phyloP scores from a whole-genome alignment of 2,797 vertebrate species.

The Sciaenops ocellatus region DNA sequence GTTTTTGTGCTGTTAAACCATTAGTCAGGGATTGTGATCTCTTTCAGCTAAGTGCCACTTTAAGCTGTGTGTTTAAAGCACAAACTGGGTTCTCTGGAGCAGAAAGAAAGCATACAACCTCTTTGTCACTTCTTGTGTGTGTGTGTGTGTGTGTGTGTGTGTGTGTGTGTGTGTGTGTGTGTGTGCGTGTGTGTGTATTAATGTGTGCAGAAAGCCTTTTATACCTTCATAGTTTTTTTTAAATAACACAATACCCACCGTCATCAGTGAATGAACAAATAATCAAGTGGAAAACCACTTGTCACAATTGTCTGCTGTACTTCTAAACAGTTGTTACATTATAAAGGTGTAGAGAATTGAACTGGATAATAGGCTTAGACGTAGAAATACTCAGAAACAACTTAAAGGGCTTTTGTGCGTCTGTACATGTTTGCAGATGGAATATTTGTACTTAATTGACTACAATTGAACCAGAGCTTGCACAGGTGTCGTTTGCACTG shows the following conservation, averaged over 20 bases:
- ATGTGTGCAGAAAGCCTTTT: slow-evolving; percentile 9
- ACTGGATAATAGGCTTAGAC: slow-evolving; percentile 12
- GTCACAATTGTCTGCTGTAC: slow-evolving; percentile 34
- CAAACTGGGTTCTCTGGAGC: slow-evolving; percentile 50
- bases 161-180: slow-evolving; percentile 4
- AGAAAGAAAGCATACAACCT: slow-evolving; percentile 39
- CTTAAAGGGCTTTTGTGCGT: neutral
- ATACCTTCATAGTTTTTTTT: slow-evolving; percentile 9
- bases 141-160: neutral
- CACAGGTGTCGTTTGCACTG: slow-evolving; percentile 8
- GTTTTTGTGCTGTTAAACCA: slow-evolving; percentile 51
- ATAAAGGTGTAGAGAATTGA: slow-evolving; percentile 31
- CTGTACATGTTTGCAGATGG: slow-evolving; percentile 23
- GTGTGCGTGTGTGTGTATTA: neutral
- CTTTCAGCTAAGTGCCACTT: slow-evolving; percentile 60
- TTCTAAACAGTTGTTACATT: slow-evolving; percentile 38
- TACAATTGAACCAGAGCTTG: slow-evolving; percentile 14
- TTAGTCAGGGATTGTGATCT: slow-evolving; percentile 58
- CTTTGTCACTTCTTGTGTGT: slow-evolving; percentile 32
- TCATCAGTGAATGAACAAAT: slow-evolving; percentile 41
- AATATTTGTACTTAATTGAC: slow-evolving; percentile 43
- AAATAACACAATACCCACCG: slow-evolving; percentile 30
- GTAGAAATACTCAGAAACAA: neutral
- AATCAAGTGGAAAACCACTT: slow-evolving; percentile 31
- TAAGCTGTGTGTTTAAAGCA: slow-evolving; percentile 57